These are phyloP conservation scores for Caenorhabditis japonica DNA, from an alignment of 2,888 invertebrate species.

Conservation along the genomic window DNA sequence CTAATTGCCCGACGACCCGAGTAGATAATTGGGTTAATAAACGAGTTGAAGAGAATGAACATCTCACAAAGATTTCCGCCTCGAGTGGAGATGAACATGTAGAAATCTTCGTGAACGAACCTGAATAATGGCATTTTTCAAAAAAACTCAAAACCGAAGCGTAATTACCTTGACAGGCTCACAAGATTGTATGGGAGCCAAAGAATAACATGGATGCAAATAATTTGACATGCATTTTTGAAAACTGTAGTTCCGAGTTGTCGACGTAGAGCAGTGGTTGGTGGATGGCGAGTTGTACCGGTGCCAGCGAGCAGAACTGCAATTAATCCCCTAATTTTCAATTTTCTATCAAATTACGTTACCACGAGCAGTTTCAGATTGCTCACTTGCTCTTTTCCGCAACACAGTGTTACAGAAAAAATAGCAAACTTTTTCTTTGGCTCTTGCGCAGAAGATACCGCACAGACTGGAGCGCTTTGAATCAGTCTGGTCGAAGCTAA, in stretches of 20 bases:
- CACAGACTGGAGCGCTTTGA: slow-evolving; percentile 16
- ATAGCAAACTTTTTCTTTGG: background rate
- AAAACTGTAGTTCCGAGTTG: slow-evolving; percentile 69
- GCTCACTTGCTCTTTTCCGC: slow-evolving; percentile 19
- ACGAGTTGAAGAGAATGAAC: slow-evolving; percentile 70
- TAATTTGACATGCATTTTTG: slow-evolving; percentile 68
- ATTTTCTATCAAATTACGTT: slow-evolving; percentile 16
- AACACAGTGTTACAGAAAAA: slow-evolving; percentile 26
- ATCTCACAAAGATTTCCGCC: slow-evolving; percentile 68
- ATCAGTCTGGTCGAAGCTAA: slow-evolving; percentile 5
- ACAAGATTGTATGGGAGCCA: slow-evolving; percentile 74
- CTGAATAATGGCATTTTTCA: slow-evolving; percentile 12
- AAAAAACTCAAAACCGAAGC: background rate
- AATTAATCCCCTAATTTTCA: slow-evolving; percentile 7
- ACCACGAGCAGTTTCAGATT: slow-evolving; percentile 37
- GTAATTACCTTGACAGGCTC: slow-evolving; percentile 57
- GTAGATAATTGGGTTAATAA: slow-evolving; percentile 74
- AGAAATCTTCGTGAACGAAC: slow-evolving; percentile 54
- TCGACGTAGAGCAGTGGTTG: slow-evolving; percentile 36
- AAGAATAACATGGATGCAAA: slow-evolving; percentile 65
- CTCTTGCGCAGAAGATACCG: slow-evolving; percentile 36
- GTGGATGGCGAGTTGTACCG: slow-evolving; percentile 33
- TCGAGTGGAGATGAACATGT: slow-evolving; percentile 49
- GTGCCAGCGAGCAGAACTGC: slow-evolving; percentile 27
- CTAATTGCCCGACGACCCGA: slow-evolving; percentile 40